A percentile compares a stretch with the other conserved stretches of the same genome.
phyloP scores from a whole-genome alignment of 2,888 invertebrate genomes.

The Heliconius cydno region DNA sequence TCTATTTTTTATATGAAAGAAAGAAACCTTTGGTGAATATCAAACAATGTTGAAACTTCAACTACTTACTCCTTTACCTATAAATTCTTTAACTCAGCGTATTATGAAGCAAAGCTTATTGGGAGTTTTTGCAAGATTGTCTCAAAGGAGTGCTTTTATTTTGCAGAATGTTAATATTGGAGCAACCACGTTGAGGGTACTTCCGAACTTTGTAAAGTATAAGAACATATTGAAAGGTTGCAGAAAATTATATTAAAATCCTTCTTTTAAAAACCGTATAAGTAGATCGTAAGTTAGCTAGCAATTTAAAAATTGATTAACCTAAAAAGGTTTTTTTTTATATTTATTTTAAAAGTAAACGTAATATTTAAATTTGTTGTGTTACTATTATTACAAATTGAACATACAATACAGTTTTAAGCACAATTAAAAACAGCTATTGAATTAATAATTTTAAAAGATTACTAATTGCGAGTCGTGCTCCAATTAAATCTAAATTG shows the following conservation, averaged over 20 bases:
- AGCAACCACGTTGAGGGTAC: constrained; percentile 15
- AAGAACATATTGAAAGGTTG: constrained; percentile 7
- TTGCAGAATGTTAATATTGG: constrained; percentile 30
- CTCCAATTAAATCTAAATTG: no score
- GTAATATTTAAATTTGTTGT: no score
- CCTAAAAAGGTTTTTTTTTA: no score
- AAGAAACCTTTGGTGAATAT: neutral
- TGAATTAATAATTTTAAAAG: no score
- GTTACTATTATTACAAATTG: no score
- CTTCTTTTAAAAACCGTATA: neutral
- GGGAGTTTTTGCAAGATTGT: constrained; percentile 34
- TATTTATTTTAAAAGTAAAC: no score
- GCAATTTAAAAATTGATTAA: no score
- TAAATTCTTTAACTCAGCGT: constrained; percentile 25
- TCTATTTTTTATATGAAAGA: neutral
- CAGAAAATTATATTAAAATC: neutral
- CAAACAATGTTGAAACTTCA: constrained; percentile 20
- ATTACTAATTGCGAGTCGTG: no score
- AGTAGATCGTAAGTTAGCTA: no score
- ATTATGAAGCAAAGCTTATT: constrained; percentile 31
- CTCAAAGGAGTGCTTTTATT: constrained; percentile 35
- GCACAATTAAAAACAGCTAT: no score
- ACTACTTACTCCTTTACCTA: constrained; percentile 6
- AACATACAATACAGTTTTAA: no score
- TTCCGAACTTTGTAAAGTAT: constrained; percentile 35